Conservation (phyloP, 2,888 invertebrate species). For the Crematogaster levior region DNA sequence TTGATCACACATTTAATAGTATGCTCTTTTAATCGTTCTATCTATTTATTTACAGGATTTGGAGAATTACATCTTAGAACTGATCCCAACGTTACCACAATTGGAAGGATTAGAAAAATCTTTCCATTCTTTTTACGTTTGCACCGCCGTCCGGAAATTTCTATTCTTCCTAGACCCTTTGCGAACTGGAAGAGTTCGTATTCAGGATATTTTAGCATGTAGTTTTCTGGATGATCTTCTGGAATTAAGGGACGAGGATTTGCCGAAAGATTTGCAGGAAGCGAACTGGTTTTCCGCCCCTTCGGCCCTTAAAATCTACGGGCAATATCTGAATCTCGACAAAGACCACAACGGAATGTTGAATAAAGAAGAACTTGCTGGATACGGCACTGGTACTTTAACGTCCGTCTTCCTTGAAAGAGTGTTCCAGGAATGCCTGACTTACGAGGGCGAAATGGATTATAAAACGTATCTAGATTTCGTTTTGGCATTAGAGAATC, state of each 20-base stretch:
- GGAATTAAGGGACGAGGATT: conserved; percentile 94
- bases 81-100: conserved; percentile 96
- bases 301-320: conserved; percentile 95
- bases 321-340: conserved; percentile 97
- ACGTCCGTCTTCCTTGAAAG: conserved; percentile 96
- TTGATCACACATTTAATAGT: neutral
- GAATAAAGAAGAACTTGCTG: conserved; percentile 94
- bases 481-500: conserved; percentile 96
- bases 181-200: conserved; percentile 94
- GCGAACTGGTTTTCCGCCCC: conserved; percentile 97
- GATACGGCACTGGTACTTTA: conserved; percentile 96
- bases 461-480: conserved; percentile 98
- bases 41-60: conserved; percentile 89
- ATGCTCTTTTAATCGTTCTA: neutral
- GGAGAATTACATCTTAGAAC: conserved; percentile 97
- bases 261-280: conserved; percentile 94
- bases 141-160: conserved; percentile 98
- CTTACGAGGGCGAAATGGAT: conserved; percentile 98
- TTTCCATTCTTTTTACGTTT: conserved; percentile 98
- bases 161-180: conserved; percentile 97
- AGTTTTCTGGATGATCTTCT: conserved; percentile 96
- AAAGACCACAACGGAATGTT: conserved; percentile 98
- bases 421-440: conserved; percentile 97
- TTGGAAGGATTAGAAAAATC: conserved; percentile 96
- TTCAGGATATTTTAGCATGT: conserved; percentile 96